Conservation (phyloP, 1,140 invertebrate species). For the Copidosoma floridanum region DNA sequence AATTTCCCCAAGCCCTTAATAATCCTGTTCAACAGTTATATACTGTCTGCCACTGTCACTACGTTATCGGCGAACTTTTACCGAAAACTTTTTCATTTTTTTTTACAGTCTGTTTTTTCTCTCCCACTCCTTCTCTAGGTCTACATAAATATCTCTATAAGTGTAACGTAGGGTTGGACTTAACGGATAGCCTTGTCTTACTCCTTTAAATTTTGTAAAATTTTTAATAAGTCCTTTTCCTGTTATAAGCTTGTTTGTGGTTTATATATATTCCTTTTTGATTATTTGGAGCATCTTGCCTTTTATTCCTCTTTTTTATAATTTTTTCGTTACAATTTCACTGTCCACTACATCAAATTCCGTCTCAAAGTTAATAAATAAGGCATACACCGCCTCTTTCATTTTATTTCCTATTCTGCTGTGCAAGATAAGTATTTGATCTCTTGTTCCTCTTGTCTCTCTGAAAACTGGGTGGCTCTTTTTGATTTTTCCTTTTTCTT, state of each 20-base stretch:
- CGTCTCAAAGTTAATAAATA: too few species aligned
- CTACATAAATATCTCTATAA: slow-evolving; percentile 21
- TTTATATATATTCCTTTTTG: too few species aligned
- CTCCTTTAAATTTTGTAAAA: not conserved
- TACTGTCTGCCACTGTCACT: not conserved
- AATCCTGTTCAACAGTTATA: slow-evolving; percentile 8
- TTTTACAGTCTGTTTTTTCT: not conserved
- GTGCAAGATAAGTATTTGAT: slow-evolving; percentile 26
- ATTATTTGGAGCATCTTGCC: slow-evolving; percentile 7
- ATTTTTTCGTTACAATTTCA: too few species aligned
- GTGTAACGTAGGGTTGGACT: too few species aligned
- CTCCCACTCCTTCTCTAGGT: not conserved
- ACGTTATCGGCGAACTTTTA: slow-evolving; percentile 18
- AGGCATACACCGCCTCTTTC: too few species aligned
- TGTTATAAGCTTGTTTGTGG: slow-evolving; percentile 12
- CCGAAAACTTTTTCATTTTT: not conserved
- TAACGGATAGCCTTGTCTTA: too few species aligned
- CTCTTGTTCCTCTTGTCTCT: slow-evolving; percentile 7
- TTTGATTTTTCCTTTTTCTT: slow-evolving; percentile 14
- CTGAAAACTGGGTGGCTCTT: slow-evolving; percentile 29
- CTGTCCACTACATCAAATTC: too few species aligned
- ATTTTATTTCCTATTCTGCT: slow-evolving; percentile 15
- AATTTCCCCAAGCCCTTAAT: slow-evolving; percentile 9
- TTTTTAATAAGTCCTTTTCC: slow-evolving; percentile 14
- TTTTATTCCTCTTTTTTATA: slow-evolving; percentile 2